phyloP scores from a whole-genome alignment of 1,140 invertebrate species.

The Dendroctonus ponderosae region DNA sequence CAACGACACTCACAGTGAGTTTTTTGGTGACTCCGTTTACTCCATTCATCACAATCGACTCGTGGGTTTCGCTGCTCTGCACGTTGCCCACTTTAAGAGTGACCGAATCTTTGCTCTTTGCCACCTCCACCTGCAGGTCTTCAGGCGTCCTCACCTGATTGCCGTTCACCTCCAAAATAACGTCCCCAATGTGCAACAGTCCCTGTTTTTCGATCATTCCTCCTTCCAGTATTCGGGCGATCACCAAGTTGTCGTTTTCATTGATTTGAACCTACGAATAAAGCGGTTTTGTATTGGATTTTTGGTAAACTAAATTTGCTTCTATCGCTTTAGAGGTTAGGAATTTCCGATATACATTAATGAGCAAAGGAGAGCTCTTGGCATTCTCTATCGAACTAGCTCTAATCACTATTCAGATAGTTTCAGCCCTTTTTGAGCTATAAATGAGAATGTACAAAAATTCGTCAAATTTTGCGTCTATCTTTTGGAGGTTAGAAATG shows the following conservation, averaged over 20 bases:
- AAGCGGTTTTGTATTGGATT: neutral
- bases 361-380: too few relatives aligned
- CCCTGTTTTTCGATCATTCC: constrained; percentile 91
- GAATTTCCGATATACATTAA: too few relatives aligned
- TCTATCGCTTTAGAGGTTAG: too few relatives aligned
- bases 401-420: too few relatives aligned
- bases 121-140: constrained; percentile 83
- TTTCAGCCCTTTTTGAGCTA: too few relatives aligned
- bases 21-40: constrained; percentile 56
- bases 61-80: constrained; percentile 48
- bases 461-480: too few relatives aligned
- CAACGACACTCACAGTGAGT: constrained; percentile 57
- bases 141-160: constrained; percentile 79
- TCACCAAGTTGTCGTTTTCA: constrained; percentile 84
- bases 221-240: constrained; percentile 89
- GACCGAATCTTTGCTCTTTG: constrained; percentile 76
- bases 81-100: constrained; percentile 83
- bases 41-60: constrained; percentile 46
- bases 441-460: too few relatives aligned
- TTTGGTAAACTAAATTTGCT: too few relatives aligned
- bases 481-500: too few relatives aligned
- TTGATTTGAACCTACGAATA: constrained; percentile 73
- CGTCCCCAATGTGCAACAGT: constrained; percentile 85
- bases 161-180: constrained; percentile 90
- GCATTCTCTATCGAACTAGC: too few relatives aligned